Base-by-base conservation (phyloP, 2,113 vertebrate genomes). In the Toxotes chatareus region DNA sequence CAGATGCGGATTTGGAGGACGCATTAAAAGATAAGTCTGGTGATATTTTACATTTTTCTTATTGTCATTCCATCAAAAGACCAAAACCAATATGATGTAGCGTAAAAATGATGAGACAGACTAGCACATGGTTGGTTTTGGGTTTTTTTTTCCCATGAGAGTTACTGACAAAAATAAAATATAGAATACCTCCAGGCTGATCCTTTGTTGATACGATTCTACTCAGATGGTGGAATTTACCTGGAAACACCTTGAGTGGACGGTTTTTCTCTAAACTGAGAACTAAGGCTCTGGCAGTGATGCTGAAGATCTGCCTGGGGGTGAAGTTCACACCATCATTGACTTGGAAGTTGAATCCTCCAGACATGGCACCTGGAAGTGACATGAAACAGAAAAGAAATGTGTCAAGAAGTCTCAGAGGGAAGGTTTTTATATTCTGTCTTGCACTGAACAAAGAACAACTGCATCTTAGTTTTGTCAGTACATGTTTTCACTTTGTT, bases 281-380 rank as follows among this genome's bases (percentile, higher is more conserved):
- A 59, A 96, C 82, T 46, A 97, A 91, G 0, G 27, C 91, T 86
- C 16, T 91, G 83, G 97, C 96, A 0, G 95, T 97, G 92, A 98
- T 94, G 83, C 95, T 97, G 91, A 98, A 98, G 92, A 96, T 97
- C 82, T 97, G 96, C 38, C 79, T 80, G 42, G 96, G 96, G 87
- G 95, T 93, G 73, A 96, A 97, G 91, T 98, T 98, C 90, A 97
- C 89, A 49, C 97, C 97, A 46, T 99, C 97, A 16, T 96, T 98
- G 42, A 97, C 96, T 85, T 98, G 96, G 87, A 99, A 98, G 90
- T 55, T 97, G 91, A 98, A 99, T 10, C 96, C 96, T 91, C 97
- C 97, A 70, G 96, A 96, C 94, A 95, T 94, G 66, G 96, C 85
- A 72, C 98, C 98, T 99, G 86, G 23, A 73, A 67, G 61, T 71